Evolutionary conservation across 1,140 invertebrate species (phyloP).

Genomic region (Drosophila truncata): DNA sequence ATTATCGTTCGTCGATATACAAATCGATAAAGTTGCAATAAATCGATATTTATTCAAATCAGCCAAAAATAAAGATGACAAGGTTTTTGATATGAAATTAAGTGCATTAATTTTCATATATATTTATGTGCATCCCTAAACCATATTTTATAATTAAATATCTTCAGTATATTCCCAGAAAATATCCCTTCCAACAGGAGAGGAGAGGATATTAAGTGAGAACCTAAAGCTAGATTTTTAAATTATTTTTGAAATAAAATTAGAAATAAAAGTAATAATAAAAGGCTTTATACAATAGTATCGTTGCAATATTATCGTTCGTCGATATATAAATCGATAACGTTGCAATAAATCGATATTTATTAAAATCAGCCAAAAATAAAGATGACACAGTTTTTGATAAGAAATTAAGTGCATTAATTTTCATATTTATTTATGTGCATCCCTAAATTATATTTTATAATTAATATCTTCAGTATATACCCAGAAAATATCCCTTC

Average conservation of each 20-base stretch:
- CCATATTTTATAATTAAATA: background rate
- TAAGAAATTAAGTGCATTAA: too few relatives aligned
- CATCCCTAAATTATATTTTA: background rate
- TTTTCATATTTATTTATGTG: background rate
- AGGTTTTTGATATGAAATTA: too few relatives aligned
- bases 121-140: background rate
- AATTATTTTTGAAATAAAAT: background rate
- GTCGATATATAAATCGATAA: too few relatives aligned
- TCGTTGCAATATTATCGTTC: background rate
- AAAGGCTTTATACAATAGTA: background rate
- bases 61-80: too few relatives aligned
- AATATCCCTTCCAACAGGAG: slow-evolving; percentile 1
- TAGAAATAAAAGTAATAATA: background rate
- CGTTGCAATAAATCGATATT: too few relatives aligned
- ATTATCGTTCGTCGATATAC: background rate
- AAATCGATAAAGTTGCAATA: too few relatives aligned
- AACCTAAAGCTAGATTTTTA: background rate
- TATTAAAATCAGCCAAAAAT: too few relatives aligned
- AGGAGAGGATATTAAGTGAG: background rate
- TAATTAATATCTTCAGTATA: background rate
- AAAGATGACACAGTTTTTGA: too few relatives aligned
- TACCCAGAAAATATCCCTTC: background rate
- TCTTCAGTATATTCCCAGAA: background rate
- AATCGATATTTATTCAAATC: too few relatives aligned
- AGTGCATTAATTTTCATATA: background rate